Percentiles rank a stretch among this genome's conserved stretches.
These are phyloP conservation scores for Hippocampus mohnikei DNA, from an alignment of 2,113 vertebrate genomes.

Conservation along the genomic window DNA sequence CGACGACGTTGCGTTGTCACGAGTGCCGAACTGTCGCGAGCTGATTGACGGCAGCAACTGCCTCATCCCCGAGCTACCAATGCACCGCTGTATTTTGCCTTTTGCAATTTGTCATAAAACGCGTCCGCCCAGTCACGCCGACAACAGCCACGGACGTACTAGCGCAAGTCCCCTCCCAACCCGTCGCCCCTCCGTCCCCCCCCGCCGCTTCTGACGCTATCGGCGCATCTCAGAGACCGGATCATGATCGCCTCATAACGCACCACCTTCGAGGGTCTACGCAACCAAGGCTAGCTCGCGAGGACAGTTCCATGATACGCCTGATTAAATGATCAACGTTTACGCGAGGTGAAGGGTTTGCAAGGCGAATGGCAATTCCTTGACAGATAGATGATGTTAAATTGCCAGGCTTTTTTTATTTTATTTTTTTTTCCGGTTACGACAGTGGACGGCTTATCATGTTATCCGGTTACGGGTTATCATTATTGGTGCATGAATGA, in stretches of 20 bases:
- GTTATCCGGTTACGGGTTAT: too few relatives aligned
- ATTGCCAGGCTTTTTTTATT: too few relatives aligned
- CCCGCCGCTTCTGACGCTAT: slow-evolving; percentile 32
- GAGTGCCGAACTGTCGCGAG: slow-evolving; percentile 24
- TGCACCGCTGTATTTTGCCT: slow-evolving; percentile 35
- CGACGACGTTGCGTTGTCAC: slow-evolving; percentile 9
- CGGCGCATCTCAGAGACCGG: slow-evolving; percentile 39
- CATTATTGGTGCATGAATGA: too few relatives aligned
- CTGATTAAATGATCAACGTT: not conserved
- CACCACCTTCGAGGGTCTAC: slow-evolving; percentile 20
- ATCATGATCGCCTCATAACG: slow-evolving; percentile 36
- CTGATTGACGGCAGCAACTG: slow-evolving; percentile 35
- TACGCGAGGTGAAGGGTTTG: too few relatives aligned
- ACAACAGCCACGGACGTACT: slow-evolving; percentile 29
- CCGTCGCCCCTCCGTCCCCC: slow-evolving; percentile 8
- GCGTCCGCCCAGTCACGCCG: slow-evolving; percentile 51
- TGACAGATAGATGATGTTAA: too few relatives aligned
- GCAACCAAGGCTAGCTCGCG: not conserved
- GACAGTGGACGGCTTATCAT: too few relatives aligned
- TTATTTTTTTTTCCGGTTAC: too few relatives aligned
- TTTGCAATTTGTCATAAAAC: slow-evolving; percentile 57
- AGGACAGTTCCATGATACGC: not conserved
- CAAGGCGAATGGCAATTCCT: too few relatives aligned
- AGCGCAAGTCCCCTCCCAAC: not conserved
- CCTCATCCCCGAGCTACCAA: slow-evolving; percentile 39